phyloP scores from a whole-genome alignment of 2,888 invertebrate species.

The Hemicrepidius hirtus region DNA sequence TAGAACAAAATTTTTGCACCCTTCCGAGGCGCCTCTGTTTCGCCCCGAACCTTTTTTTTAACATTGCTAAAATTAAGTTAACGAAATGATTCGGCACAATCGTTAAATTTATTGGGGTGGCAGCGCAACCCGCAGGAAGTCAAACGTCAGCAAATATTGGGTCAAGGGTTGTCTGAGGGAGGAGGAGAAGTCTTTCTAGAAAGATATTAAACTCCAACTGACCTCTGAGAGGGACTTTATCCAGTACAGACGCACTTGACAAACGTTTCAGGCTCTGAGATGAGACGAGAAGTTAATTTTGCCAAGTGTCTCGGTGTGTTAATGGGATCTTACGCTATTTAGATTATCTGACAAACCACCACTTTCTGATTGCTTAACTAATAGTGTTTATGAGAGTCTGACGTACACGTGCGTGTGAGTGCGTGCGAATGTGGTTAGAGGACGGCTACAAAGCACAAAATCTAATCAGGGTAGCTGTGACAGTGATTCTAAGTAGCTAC shows the following conservation, averaged over 20 bases:
- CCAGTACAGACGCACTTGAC: slow-evolving; percentile 16
- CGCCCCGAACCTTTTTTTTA: background rate
- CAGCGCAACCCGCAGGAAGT: background rate
- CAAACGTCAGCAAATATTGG: slow-evolving; percentile 25
- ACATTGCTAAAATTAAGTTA: slow-evolving; percentile 9
- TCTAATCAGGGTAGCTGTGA: too few relatives aligned
- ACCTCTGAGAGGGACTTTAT: slow-evolving; percentile 20
- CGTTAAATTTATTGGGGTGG: background rate
- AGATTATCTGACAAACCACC: slow-evolving; percentile 12
- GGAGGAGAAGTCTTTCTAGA: background rate
- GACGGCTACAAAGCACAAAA: too few relatives aligned
- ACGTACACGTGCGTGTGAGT: too few relatives aligned
- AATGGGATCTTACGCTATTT: slow-evolving; percentile 10
- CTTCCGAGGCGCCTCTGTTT: too few relatives aligned
- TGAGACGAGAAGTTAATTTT: slow-evolving; percentile 27
- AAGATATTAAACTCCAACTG: slow-evolving; percentile 7
- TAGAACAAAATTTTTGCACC: too few relatives aligned
- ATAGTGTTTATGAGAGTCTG: background rate
- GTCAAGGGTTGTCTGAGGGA: slow-evolving; percentile 2
- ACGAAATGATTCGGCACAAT: slow-evolving; percentile 4
- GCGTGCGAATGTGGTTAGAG: too few relatives aligned
- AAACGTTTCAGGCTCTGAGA: slow-evolving; percentile 6
- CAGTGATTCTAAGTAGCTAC: too few relatives aligned
- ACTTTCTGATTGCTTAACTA: background rate
- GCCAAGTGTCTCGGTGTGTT: slow-evolving; percentile 23